Conservation (phyloP, 1,140 invertebrate genomes). For the Potamilus streckersoni region DNA sequence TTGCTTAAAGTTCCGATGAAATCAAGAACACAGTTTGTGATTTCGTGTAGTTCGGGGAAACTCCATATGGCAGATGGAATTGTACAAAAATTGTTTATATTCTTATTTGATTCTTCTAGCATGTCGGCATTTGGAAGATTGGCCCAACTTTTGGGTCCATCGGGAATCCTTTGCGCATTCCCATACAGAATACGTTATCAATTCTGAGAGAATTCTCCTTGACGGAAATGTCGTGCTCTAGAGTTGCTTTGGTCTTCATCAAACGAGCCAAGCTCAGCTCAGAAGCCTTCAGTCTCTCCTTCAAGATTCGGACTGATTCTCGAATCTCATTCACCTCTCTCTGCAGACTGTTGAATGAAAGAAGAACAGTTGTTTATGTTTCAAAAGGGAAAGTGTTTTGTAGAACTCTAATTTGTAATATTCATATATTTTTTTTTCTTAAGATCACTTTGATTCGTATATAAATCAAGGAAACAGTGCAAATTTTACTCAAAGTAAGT, state of each 20-base stretch:
- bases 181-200: slow-evolving; percentile 91
- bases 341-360: slow-evolving; percentile 58
- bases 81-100: slow-evolving; percentile 12
- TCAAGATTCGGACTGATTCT: slow-evolving; percentile 64
- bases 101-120: slow-evolving; percentile 33
- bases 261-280: slow-evolving; percentile 79
- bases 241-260: slow-evolving; percentile 81
- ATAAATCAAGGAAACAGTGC: no score
- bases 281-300: slow-evolving; percentile 65
- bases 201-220: slow-evolving; percentile 93
- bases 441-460: no score
- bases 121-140: slow-evolving; percentile 67
- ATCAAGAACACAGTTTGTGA: slow-evolving; percentile 1
- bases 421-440: no score
- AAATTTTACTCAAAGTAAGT: no score
- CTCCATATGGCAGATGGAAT: not conserved
- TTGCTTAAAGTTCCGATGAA: not conserved
- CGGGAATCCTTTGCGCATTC: slow-evolving; percentile 82
- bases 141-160: slow-evolving; percentile 68
- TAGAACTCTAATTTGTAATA: no score
- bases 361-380: no score
- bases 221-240: slow-evolving; percentile 88
- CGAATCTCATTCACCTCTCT: slow-evolving; percentile 67
- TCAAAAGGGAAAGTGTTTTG: no score
- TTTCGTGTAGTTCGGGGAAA: slow-evolving; percentile 2